These are phyloP conservation scores for Acromyrmex echinatior DNA, from an alignment of 1,140 invertebrate genomes.

Conservation along the genomic window DNA sequence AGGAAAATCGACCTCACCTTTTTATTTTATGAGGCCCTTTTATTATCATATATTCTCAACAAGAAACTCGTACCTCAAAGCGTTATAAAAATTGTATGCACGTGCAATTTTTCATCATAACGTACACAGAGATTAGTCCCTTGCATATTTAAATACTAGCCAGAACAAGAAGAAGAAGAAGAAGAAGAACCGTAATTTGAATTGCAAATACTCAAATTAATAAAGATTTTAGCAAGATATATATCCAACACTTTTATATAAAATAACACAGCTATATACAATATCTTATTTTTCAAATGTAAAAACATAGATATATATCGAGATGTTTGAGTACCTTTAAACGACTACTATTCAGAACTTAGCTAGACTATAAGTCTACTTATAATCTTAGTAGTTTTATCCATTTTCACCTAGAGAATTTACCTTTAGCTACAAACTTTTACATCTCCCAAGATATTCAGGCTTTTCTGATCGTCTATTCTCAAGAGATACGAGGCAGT, in stretches of 20 bases:
- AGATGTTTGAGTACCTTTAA: background rate
- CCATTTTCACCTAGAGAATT: constrained; percentile 52
- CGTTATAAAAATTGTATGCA: constrained; percentile 44
- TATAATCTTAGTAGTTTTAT: constrained; percentile 29
- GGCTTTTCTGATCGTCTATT: constrained; percentile 60
- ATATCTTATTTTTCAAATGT: background rate
- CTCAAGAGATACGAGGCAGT: constrained; percentile 55
- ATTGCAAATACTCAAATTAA: constrained; percentile 57
- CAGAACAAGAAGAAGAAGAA: constrained; percentile 18
- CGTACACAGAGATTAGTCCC: constrained; percentile 30
- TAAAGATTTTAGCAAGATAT: constrained; percentile 35
- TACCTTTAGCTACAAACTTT: constrained; percentile 48
- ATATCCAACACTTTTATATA: constrained; percentile 11
- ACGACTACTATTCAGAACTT: background rate
- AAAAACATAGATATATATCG: background rate
- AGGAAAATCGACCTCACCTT: constrained; percentile 52
- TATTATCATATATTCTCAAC: constrained; percentile 55
- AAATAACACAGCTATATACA: background rate
- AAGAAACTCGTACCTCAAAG: constrained; percentile 47
- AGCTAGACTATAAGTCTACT: constrained; percentile 36
- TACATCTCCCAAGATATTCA: constrained; percentile 42
- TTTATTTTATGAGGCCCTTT: constrained; percentile 58
- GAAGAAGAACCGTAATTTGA: constrained; percentile 30
- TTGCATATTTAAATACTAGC: constrained; percentile 54
- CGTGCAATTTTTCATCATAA: constrained; percentile 56